Conservation (phyloP, 1,140 invertebrate genomes). For the Temnothorax longispinosus region DNA sequence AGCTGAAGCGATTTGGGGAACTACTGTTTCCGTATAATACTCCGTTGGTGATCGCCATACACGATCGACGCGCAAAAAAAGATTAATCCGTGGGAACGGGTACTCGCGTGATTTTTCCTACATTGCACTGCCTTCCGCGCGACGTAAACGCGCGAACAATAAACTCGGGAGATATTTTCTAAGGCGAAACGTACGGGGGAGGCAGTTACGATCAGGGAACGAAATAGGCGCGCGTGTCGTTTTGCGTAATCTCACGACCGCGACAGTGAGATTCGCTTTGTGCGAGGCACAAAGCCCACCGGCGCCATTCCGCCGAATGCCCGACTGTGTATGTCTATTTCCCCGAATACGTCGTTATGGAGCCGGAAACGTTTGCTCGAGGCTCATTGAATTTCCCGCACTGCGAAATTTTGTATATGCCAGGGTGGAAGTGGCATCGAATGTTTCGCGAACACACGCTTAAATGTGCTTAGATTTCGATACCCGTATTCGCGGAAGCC, state of each 20-base stretch:
- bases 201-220: constrained; percentile 60
- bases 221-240: constrained; percentile 70
- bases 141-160: not conserved
- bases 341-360: constrained; percentile 69
- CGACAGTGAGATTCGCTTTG: constrained; percentile 63
- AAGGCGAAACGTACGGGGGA: constrained; percentile 2
- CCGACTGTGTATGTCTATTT: constrained; percentile 68
- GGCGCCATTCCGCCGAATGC: constrained; percentile 63
- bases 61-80: not conserved
- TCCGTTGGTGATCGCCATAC: not conserved
- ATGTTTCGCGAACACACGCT: constrained; percentile 40
- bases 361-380: constrained; percentile 72
- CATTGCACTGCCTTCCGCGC: not conserved
- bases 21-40: not conserved
- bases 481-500: not conserved
- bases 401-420: constrained; percentile 56
- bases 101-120: not conserved
- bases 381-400: constrained; percentile 71
- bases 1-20: not conserved
- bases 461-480: constrained; percentile 37
- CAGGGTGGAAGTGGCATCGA: constrained; percentile 38
- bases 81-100: not conserved
- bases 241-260: constrained; percentile 68
- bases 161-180: constrained; percentile 50
- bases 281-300: constrained; percentile 62